Conservation (phyloP, 2,888 invertebrate genomes). For the Epinotia bilunana region DNA sequence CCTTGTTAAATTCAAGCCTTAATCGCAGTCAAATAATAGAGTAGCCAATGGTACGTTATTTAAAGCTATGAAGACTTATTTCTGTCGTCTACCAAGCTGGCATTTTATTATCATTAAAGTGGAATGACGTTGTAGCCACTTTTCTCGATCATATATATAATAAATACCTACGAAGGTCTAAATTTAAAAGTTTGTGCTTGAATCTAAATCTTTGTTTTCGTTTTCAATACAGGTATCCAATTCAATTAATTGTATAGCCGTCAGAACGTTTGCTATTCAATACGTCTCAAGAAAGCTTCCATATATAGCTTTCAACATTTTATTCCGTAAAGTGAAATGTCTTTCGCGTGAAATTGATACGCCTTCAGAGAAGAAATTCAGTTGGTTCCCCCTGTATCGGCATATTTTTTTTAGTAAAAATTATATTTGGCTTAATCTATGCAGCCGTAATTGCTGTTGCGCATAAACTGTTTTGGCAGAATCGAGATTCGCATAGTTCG, state of each 20-base stretch:
- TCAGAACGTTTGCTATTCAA: constrained; percentile 9
- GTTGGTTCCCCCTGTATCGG: too few species aligned
- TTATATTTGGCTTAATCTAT: too few species aligned
- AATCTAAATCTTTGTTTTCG: neutral
- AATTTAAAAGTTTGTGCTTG: constrained; percentile 4
- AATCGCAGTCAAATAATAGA: neutral
- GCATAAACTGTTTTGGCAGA: too few species aligned
- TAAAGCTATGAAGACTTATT: too few species aligned
- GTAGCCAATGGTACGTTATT: too few species aligned
- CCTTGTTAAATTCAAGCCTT: neutral
- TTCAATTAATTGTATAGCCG: neutral
- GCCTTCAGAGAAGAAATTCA: constrained; percentile 12
- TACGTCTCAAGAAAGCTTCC: neutral
- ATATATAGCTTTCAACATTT: constrained; percentile 3
- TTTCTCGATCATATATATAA: neutral
- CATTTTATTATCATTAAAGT: too few species aligned
- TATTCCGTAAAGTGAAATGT: constrained; percentile 14
- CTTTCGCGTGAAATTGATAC: neutral
- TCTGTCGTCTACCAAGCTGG: too few species aligned
- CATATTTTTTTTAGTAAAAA: too few species aligned
- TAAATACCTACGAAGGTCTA: too few species aligned
- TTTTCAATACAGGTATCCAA: neutral
- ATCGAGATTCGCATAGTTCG: too few species aligned
- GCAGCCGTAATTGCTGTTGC: too few species aligned
- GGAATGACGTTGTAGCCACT: too few species aligned